Evolutionary conservation across 2,113 vertebrate genomes (phyloP).

Genomic region (Limnothrissa miodon): DNA sequence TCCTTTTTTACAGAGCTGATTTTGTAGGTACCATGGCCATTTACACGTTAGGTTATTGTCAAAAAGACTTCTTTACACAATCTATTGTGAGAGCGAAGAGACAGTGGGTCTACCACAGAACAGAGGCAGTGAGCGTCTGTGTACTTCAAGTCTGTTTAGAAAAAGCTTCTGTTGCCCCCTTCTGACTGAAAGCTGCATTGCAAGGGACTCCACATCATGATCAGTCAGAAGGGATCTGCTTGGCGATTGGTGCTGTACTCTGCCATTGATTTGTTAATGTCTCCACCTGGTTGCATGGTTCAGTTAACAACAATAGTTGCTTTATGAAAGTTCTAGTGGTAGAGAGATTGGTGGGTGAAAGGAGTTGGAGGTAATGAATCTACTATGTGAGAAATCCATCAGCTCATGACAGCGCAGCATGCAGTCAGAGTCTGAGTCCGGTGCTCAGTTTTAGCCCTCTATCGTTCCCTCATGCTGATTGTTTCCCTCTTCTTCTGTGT

Average conservation of each 20-base stretch:
- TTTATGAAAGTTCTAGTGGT: not conserved
- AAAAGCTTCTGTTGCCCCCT: not conserved
- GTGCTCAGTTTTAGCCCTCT: not conserved
- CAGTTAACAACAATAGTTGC: not conserved
- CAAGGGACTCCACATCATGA: not conserved
- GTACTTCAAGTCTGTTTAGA: not conserved
- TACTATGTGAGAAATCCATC: not conserved
- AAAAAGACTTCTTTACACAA: not conserved
- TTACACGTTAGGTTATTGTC: not conserved
- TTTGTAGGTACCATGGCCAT: not conserved
- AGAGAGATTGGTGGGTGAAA: not conserved
- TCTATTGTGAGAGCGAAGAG: not conserved
- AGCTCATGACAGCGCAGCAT: not conserved
- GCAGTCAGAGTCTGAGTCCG: not conserved
- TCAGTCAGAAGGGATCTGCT: not conserved
- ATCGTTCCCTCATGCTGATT: not conserved
- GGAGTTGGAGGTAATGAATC: not conserved
- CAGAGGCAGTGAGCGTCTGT: not conserved
- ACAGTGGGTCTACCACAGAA: not conserved
- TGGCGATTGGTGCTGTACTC: not conserved
- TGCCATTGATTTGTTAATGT: not conserved
- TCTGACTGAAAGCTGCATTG: not conserved
- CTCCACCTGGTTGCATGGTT: not conserved
- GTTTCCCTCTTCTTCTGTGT: slow-evolving; percentile 34
- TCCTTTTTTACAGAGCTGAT: not conserved